Percentiles rank a stretch among this genome's conserved stretches.
These are phyloP conservation scores for Ganaspis sp. DNA, from an alignment of 1,140 invertebrate species.

Conservation along the genomic window DNA sequence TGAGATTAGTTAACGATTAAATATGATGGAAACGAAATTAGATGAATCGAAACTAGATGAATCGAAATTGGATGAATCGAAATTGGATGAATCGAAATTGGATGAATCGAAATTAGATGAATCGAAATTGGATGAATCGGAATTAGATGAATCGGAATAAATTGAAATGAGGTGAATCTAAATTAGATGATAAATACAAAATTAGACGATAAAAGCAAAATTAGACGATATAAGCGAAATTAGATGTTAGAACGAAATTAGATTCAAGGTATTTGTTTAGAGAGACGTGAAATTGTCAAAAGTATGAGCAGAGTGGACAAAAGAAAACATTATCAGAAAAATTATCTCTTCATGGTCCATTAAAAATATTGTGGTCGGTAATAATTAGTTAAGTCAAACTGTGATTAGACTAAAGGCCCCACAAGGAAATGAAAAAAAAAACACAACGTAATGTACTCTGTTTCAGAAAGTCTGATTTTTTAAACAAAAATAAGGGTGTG, in stretches of 20 bases:
- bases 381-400: constrained; percentile 64
- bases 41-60: no score
- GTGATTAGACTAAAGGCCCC: constrained; percentile 67
- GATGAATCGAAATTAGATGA: no score
- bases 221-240: no score
- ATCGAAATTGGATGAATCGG: no score
- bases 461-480: constrained; percentile 76
- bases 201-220: not conserved
- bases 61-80: no score
- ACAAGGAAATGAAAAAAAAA: constrained; percentile 54
- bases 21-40: no score
- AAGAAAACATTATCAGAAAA: constrained; percentile 56
- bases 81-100: no score
- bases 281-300: constrained; percentile 37
- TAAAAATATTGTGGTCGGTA: constrained; percentile 56
- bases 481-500: constrained; percentile 73
- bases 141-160: no score
- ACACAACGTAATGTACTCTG: constrained; percentile 66
- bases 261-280: constrained; percentile 48
- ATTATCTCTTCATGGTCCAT: constrained; percentile 62
- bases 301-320: constrained; percentile 56
- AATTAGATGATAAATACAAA: not conserved
- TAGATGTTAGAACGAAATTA: no score
- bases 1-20: no score
- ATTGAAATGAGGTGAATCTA: no score